Base-by-base conservation (phyloP, 2,113 vertebrate genomes). In the Spilogale gracilis region DNA sequence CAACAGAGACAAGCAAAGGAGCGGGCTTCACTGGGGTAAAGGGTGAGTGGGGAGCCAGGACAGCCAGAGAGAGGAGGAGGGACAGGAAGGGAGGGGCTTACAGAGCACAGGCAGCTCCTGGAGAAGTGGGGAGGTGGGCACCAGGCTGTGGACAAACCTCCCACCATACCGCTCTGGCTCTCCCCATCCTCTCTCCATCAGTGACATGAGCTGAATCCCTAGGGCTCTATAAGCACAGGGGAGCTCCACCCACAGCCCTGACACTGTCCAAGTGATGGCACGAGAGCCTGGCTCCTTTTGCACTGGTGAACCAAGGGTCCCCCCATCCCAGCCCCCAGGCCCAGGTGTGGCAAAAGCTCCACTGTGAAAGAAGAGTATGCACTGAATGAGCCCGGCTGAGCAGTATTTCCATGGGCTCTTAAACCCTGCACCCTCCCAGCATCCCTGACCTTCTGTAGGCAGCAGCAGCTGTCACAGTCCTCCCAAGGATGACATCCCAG, bases 381-480 rank as follows among this genome's bases (percentile, higher is more conserved):
- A 0, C 14, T 32, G 25, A 16, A 45, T 2, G 7, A 5, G 27
- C 73, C 38, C 1, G 1, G 14, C 13, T 21, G 6, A 32, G 18
- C 50, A 69, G 45, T 16, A 16, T 30, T 87, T 25, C 56, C 32
- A 27, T 12, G 21, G 27, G 25, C 56, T 45, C 81, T 32, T 56
- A 48, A n/a, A 48, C 30, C 20, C 27, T 5, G 80, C 58, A 30
- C 50, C 32, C 67, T 65, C 56, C 54, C 48, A 56, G 17, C 18
- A 43, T 4, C 65, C 56, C 25, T 63, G 48, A 20, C 58, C 16
- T 6, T 13, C 38, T 7, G 7, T 0, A 0, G 27, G 11, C n/a
- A 74, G 63, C 71, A 61, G 54, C 71, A 61, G 54, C 78, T 21
- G 3, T 30, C 60, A 58, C 16, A 56, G 48, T 32, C 58, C 38